Conservation (phyloP, 1,140 invertebrate genomes). For the Brachionus calyciflorus region DNA sequence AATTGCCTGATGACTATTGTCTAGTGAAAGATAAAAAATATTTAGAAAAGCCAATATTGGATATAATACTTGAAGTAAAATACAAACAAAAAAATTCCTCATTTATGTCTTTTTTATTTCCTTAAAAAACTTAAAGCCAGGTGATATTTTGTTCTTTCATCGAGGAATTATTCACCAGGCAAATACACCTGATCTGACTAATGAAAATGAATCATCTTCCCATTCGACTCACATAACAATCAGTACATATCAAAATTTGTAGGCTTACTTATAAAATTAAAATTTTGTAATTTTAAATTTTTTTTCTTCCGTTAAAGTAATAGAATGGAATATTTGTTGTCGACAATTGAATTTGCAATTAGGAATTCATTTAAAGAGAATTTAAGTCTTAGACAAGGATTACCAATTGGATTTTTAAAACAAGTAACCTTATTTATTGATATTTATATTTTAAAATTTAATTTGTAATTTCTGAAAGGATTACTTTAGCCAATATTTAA, state of each 20-base stretch:
- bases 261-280: background rate
- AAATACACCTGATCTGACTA: background rate
- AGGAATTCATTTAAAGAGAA: background rate
- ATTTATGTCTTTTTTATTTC: background rate
- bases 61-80: background rate
- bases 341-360: background rate
- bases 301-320: background rate
- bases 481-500: background rate
- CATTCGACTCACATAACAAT: background rate
- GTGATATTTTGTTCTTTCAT: background rate
- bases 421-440: no score
- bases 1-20: background rate
- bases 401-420: background rate
- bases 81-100: background rate
- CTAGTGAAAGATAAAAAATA: background rate
- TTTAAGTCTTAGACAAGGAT: background rate
- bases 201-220: background rate
- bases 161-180: background rate
- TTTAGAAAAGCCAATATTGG: background rate
- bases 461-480: background rate
- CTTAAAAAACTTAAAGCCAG: background rate
- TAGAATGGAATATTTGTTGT: background rate
- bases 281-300: background rate
- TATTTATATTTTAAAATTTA: background rate
- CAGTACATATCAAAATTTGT: conserved; percentile 1